Conservation (phyloP, 1,140 invertebrate species). For the Tenebrio molitor region DNA sequence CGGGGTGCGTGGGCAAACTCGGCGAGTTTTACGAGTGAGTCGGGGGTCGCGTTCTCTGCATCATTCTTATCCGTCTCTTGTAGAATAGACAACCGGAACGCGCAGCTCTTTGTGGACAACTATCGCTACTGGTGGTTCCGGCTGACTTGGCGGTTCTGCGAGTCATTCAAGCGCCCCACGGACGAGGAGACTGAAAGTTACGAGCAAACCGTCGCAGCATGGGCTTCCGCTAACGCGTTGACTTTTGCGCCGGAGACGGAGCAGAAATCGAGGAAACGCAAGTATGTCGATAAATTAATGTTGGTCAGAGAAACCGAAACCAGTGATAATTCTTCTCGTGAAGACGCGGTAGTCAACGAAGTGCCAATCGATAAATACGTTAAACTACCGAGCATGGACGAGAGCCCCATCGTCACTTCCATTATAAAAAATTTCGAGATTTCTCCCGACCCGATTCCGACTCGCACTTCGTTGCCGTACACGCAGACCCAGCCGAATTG, state of each 20-base stretch:
- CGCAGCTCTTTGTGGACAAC: slow-evolving; percentile 53
- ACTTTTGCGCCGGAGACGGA: neutral
- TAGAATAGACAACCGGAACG: slow-evolving; percentile 57
- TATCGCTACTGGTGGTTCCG: slow-evolving; percentile 59
- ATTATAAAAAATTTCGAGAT: slow-evolving; percentile 37
- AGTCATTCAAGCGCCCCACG: slow-evolving; percentile 51
- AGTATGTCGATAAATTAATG: neutral
- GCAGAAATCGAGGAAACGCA: slow-evolving; percentile 10
- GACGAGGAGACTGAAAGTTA: slow-evolving; percentile 47
- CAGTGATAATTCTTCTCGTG: neutral
- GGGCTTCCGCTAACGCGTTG: neutral
- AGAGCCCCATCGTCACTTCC: slow-evolving; percentile 27
- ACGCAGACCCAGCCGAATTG: slow-evolving; percentile 8
- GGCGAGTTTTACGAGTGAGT: slow-evolving; percentile 58
- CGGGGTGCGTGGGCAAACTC: slow-evolving; percentile 57
- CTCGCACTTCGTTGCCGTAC: slow-evolving; percentile 15
- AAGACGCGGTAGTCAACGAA: slow-evolving; percentile 3
- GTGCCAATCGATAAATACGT: slow-evolving; percentile 29
- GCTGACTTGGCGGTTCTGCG: slow-evolving; percentile 59
- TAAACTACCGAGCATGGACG: slow-evolving; percentile 32
- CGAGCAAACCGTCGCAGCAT: neutral
- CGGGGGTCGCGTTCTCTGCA: neutral
- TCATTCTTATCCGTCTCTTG: slow-evolving; percentile 24
- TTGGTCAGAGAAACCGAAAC: neutral
- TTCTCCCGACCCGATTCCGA: slow-evolving; percentile 10